Evolutionary conservation across 2,888 invertebrate species (phyloP), one percentile per base, ranked within the genome.

Genomic region (Diplolepis rosae): DNA sequence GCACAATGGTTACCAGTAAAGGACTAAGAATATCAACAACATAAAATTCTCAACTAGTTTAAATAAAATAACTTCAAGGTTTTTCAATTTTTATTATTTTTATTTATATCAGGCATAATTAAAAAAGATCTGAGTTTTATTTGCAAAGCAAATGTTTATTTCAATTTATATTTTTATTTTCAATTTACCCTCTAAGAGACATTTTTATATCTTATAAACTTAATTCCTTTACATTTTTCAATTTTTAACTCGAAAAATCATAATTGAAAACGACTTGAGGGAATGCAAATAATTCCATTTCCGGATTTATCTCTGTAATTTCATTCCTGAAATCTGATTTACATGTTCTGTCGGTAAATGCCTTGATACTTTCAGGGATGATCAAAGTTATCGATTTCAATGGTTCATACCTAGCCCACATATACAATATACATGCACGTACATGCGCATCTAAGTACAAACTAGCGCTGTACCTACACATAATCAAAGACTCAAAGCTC

Each of bases 351-450:
- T 61, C 24, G 24, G 61, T 61, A 61, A 61, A 39, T 39, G 24
- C 51, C 24, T 2, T 13, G 18, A 15, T 18, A 7, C 42, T 45
- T 9, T 18, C 6, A 45, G 18, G 13, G 61, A 22, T 61, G 61
- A 61, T 61, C 61, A 61, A 61, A 35, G 61, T 61, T 61, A 61
- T 39, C 61, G 61, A 61, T 61, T 61, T 39, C 13, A 24, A 39
- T 13, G 7, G 5, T n/a, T 9, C 32, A 4, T 22, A 18, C 45
- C 7, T 15, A 39, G 22, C 35, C 39, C 24, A 61, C 56, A 54
- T 54, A 28, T 54, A 32, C 32, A 54, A n/a, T 32, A 6, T 18
- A 35, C 13, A 61, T 13, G 6, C 24, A 5, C 35, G 22, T 35
- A 56, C 32, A 56, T 30, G n/a, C 27, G 27, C n/a, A 15, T 18